phyloP scores from a whole-genome alignment of 2,797 vertebrate species.

The Hemitrygon akajei region DNA sequence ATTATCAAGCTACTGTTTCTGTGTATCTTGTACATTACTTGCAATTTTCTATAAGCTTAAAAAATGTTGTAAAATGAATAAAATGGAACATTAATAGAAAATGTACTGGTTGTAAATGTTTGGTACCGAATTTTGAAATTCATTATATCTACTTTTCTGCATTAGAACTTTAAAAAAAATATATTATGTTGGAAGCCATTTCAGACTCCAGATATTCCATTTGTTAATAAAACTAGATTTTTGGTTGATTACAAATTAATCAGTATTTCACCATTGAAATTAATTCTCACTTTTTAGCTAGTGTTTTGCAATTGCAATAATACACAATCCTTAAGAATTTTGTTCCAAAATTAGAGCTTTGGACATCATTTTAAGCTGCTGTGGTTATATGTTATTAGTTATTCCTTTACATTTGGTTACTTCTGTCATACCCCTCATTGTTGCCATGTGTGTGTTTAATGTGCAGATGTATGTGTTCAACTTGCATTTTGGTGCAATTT shows the following conservation, averaged over 20 bases:
- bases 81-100: slow-evolving; percentile 24
- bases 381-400: not conserved
- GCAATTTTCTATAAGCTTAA: slow-evolving; percentile 34
- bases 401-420: not conserved
- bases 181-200: slow-evolving; percentile 34
- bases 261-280: not conserved
- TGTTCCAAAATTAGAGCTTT: not conserved
- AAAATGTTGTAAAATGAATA: slow-evolving; percentile 29
- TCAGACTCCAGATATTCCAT: slow-evolving; percentile 28
- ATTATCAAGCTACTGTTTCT: slow-evolving; percentile 20
- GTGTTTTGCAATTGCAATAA: not conserved
- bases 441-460: not conserved
- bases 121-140: slow-evolving; percentile 30
- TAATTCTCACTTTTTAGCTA: not conserved
- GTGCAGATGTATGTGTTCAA: not conserved
- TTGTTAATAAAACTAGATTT: slow-evolving; percentile 32
- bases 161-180: slow-evolving; percentile 25
- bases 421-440: not conserved
- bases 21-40: slow-evolving; percentile 29
- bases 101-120: slow-evolving; percentile 35
- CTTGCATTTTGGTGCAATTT: not conserved
- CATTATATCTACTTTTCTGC: slow-evolving; percentile 5
- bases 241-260: slow-evolving; percentile 16
- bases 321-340: not conserved
- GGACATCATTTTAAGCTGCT: not conserved